Conservation (phyloP, 2,888 invertebrate genomes). For the Spodoptera picta region DNA sequence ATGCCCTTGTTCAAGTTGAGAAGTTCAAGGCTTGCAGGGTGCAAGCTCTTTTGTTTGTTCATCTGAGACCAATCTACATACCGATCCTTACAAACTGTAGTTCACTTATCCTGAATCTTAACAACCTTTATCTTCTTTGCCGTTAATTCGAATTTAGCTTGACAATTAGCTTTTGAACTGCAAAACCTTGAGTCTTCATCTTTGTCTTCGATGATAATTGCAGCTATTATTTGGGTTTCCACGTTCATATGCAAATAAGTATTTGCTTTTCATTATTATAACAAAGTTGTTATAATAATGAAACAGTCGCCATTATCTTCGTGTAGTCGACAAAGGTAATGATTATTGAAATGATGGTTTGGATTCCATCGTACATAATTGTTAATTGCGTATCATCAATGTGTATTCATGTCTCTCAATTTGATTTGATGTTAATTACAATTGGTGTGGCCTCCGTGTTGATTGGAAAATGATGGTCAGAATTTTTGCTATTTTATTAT, state of each 20-base stretch:
- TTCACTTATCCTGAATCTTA: neutral
- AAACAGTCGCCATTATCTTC: conserved; percentile 22
- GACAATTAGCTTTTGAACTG: neutral
- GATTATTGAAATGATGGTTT: conserved; percentile 25
- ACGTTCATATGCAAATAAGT: conserved; percentile 42
- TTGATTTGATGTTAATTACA: conserved; percentile 41
- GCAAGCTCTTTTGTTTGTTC: conserved; percentile 50
- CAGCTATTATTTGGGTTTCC: conserved; percentile 33
- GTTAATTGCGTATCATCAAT: conserved; percentile 37
- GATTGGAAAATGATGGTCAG: conserved; percentile 28
- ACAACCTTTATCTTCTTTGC: neutral
- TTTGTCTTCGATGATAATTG: conserved; percentile 37
- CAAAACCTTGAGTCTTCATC: conserved; percentile 11
- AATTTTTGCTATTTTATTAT: conserved; percentile 23
- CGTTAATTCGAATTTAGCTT: conserved; percentile 12
- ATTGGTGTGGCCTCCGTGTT: conserved; percentile 20
- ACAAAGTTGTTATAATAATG: conserved; percentile 42
- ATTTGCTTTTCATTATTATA: too few relatives aligned
- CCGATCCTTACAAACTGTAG: conserved; percentile 22
- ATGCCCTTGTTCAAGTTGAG: conserved; percentile 50
- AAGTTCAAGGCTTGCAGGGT: conserved; percentile 53
- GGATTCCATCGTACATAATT: conserved; percentile 22
- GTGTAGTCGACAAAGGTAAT: conserved; percentile 9
- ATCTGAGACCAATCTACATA: conserved; percentile 41
- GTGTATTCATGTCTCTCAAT: conserved; percentile 39